These are phyloP conservation scores for Trichacis sp. DNA, from an alignment of 2,888 invertebrate genomes.

Conservation along the genomic window DNA sequence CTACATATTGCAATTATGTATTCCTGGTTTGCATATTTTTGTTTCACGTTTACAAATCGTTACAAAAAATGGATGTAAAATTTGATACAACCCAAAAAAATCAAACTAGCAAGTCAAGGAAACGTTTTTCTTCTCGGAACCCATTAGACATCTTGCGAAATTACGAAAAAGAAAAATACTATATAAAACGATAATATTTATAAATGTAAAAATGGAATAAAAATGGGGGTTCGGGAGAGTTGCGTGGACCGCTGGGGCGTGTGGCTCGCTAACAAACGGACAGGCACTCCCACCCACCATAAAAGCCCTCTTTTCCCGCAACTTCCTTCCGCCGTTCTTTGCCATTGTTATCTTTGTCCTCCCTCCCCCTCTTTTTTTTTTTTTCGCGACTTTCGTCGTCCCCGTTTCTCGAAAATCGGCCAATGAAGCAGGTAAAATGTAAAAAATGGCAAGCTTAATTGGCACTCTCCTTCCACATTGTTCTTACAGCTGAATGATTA, in stretches of 20 bases:
- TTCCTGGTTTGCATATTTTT: no score
- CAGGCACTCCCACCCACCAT: constrained; percentile 66
- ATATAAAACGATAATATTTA: no score
- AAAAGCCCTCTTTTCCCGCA: constrained; percentile 28
- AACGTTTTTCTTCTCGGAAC: no score
- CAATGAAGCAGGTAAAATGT: constrained; percentile 65
- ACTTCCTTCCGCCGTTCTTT: constrained; percentile 26
- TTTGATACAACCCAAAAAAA: no score
- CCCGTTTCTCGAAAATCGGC: constrained; percentile 56
- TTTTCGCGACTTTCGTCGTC: constrained; percentile 40
- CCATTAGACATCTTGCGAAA: no score
- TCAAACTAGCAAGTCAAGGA: no score
- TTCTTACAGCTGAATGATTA: constrained; percentile 99
- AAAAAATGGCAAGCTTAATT: constrained; percentile 69
- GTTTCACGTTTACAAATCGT: no score
- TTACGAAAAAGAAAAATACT: no score
- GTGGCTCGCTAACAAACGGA: constrained; percentile 69
- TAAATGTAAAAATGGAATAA: no score
- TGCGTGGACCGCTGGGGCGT: constrained; percentile 68
- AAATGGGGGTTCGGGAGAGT: constrained; percentile 67
- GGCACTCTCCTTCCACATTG: constrained; percentile 83
- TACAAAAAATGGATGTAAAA: no score
- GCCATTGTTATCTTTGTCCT: not conserved
- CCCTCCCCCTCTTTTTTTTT: constrained; percentile 16
- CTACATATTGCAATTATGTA: no score